A percentile compares a stretch with the other conserved stretches of the same genome.
Conservation (phyloP, 2,888 invertebrate genomes). For the Cylloceria caligata region DNA sequence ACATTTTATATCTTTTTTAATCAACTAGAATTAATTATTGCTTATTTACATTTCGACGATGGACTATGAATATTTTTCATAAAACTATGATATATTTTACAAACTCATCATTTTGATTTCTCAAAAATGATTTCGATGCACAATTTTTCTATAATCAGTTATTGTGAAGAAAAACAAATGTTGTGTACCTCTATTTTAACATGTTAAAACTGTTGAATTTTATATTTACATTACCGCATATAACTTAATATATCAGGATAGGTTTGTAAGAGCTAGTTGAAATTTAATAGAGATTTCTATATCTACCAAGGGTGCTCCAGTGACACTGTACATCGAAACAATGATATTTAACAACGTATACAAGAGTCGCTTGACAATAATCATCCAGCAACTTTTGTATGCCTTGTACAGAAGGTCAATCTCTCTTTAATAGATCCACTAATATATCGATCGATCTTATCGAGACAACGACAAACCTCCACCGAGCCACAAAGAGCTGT, state of each 20-base stretch:
- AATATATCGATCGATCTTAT: constrained; percentile 48
- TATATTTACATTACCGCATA: background rate
- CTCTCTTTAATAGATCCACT: constrained; percentile 8
- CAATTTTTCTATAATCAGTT: background rate
- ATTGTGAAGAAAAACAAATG: no score
- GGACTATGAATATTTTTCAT: background rate
- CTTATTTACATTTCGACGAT: background rate
- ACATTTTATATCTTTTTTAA: background rate
- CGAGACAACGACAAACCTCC: constrained; percentile 32
- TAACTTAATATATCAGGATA: background rate
- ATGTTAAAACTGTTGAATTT: background rate
- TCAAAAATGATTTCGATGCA: background rate
- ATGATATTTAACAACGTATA: background rate
- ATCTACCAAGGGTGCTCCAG: background rate
- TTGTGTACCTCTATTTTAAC: background rate
- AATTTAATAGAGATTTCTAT: background rate
- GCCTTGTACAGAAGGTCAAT: background rate
- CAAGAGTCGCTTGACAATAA: constrained; percentile 2
- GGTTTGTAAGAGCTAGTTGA: background rate
- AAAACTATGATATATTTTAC: background rate
- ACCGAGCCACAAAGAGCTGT: constrained; percentile 25
- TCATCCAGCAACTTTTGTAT: background rate
- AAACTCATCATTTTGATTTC: background rate
- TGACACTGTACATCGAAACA: background rate
- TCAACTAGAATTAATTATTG: background rate